phyloP scores from a whole-genome alignment of 2,888 invertebrate genomes.

The Drosophila hamatofila region DNA sequence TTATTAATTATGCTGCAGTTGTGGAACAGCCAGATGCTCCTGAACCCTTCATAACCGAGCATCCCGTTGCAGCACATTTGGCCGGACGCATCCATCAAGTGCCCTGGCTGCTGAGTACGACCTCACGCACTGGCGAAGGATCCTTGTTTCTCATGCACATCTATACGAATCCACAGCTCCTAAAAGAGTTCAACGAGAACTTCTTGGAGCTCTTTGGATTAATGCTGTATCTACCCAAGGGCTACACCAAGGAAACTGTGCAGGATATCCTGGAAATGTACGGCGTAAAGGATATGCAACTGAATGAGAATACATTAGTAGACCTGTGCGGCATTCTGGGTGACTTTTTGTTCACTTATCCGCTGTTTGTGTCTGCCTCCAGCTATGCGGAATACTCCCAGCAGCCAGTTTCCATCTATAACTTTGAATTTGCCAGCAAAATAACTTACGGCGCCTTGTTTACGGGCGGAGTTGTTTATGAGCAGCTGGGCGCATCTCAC shows the following conservation, averaged over 20 bases:
- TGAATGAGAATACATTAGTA: constrained; percentile 62
- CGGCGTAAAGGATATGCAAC: constrained; percentile 41
- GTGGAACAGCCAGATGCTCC: constrained; percentile 81
- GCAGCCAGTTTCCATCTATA: constrained; percentile 84
- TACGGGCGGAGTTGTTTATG: constrained; percentile 23
- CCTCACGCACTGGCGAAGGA: constrained; percentile 85
- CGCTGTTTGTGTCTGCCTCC: constrained; percentile 79
- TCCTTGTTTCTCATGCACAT: constrained; percentile 80
- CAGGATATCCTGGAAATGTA: constrained; percentile 47
- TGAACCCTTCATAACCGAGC: constrained; percentile 85
- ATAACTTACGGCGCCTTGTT: constrained; percentile 79
- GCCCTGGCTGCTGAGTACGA: constrained; percentile 85
- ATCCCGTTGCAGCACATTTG: constrained; percentile 83
- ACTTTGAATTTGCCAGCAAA: constrained; percentile 85
- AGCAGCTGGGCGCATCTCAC: constrained; percentile 83
- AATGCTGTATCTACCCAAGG: constrained; percentile 53
- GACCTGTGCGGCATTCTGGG: constrained; percentile 81
- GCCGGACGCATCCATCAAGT: constrained; percentile 79
- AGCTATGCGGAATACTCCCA: constrained; percentile 43
- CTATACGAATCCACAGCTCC: constrained; percentile 42
- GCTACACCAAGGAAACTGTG: constrained; percentile 6
- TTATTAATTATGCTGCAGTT: constrained; percentile 83
- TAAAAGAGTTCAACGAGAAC: constrained; percentile 69
- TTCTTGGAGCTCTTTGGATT: constrained; percentile 62
- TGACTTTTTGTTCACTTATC: constrained; percentile 85